Percentiles rank a stretch among this genome's conserved stretches.
These are phyloP conservation scores for Calameuta idolon DNA, from an alignment of 2,888 invertebrate species.

Conservation along the genomic window DNA sequence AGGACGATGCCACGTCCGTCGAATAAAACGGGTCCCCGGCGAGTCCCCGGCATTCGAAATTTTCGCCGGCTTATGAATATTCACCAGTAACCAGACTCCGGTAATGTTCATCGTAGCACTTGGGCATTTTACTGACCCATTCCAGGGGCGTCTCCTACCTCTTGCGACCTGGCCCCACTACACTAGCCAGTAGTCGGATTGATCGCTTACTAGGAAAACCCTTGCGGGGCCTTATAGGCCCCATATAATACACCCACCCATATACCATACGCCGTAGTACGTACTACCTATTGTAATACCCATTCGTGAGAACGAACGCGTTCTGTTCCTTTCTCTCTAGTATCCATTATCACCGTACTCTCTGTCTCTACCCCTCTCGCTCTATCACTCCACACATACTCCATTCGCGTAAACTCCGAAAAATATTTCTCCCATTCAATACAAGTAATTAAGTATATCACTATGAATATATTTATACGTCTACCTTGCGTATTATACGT, in stretches of 20 bases:
- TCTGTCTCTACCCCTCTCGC: background rate
- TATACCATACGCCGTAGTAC: background rate
- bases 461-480: constrained; percentile 9
- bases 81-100: background rate
- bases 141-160: background rate
- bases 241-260: background rate
- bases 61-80: constrained; percentile 6
- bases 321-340: background rate
- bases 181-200: background rate
- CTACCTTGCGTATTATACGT: constrained; percentile 2
- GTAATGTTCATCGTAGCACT: background rate
- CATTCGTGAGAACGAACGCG: background rate
- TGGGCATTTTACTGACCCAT: background rate
- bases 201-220: background rate
- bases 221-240: background rate
- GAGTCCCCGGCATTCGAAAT: background rate
- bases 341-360: background rate
- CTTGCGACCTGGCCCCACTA: background rate
- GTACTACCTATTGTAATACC: background rate
- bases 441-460: constrained; percentile 21
- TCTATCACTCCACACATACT: constrained; percentile 4
- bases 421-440: constrained; percentile 9
- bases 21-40: background rate
- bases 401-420: constrained; percentile 13
- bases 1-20: background rate